These are phyloP conservation scores for Adelphocoris suturalis DNA, from an alignment of 2,888 invertebrate genomes.

Conservation along the genomic window DNA sequence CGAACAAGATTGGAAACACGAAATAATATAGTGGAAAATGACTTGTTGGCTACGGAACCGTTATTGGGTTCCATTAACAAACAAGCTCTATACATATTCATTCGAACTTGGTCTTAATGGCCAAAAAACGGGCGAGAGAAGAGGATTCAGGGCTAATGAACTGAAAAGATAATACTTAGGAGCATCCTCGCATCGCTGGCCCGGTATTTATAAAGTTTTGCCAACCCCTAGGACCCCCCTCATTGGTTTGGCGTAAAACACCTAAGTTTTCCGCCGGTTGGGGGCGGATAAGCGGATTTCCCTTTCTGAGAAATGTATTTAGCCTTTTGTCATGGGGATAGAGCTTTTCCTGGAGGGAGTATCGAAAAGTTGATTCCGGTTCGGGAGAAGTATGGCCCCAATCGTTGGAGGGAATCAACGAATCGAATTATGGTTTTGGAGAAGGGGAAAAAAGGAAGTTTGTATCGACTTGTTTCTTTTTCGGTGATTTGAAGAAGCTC, in stretches of 20 bases:
- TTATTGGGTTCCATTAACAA: conserved; percentile 31
- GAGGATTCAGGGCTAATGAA: conserved; percentile 43
- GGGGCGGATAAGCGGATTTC: conserved; percentile 48
- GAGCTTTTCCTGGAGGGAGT: conserved; percentile 30
- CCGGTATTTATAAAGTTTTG: conserved; percentile 54
- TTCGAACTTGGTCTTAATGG: conserved; percentile 21
- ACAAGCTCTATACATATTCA: conserved; percentile 36
- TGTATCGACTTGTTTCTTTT: conserved; percentile 14
- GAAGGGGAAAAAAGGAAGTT: not conserved
- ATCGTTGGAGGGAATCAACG: conserved; percentile 31
- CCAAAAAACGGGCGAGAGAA: conserved; percentile 3
- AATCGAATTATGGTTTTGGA: conserved; percentile 21
- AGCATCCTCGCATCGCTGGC: conserved; percentile 56
- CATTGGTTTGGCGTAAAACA: conserved; percentile 44
- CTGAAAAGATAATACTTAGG: conserved; percentile 62
- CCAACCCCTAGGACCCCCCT: not conserved
- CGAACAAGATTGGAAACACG: not conserved
- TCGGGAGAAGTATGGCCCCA: not conserved
- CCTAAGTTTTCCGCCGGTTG: not conserved
- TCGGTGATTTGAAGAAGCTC: not conserved
- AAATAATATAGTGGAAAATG: not conserved
- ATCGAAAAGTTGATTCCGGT: conserved; percentile 45
- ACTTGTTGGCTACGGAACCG: not conserved
- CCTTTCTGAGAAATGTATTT: conserved; percentile 54
- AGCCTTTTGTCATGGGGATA: conserved; percentile 63